Evolutionary conservation across 2,888 invertebrate genomes (phyloP).

Genomic region (Acanthoscelides obtectus): DNA sequence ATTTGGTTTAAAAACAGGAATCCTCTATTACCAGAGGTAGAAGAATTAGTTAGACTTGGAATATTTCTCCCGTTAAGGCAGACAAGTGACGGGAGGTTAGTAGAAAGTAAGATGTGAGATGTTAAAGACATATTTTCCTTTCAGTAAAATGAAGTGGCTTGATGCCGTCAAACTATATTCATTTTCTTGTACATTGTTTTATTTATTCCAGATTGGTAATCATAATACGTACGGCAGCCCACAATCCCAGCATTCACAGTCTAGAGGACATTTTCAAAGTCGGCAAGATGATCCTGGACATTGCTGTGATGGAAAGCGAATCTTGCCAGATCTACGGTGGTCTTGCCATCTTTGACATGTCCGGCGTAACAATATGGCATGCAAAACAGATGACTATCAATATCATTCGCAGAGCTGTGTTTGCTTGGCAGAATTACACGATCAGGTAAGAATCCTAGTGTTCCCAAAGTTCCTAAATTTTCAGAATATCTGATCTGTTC

Average conservation of each 20-base stretch:
- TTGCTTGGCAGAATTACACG: conserved; percentile 65
- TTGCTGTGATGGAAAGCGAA: conserved; percentile 51
- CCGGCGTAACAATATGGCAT: conserved; percentile 53
- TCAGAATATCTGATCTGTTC: too few species aligned
- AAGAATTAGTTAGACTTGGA: conserved; percentile 54
- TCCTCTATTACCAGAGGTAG: conserved; percentile 53
- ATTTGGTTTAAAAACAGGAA: conserved; percentile 61
- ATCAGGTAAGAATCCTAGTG: neutral
- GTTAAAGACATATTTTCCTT: too few species aligned
- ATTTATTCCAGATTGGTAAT: conserved; percentile 53
- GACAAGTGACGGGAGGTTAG: neutral
- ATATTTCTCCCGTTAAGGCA: conserved; percentile 55
- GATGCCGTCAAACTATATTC: too few species aligned
- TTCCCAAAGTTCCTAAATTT: too few species aligned
- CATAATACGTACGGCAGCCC: conserved; percentile 55
- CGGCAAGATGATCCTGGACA: conserved; percentile 59
- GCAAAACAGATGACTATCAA: conserved; percentile 56
- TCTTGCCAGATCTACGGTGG: conserved; percentile 50
- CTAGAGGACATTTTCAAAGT: conserved; percentile 60
- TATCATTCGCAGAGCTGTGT: conserved; percentile 56
- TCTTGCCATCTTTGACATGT: conserved; percentile 59
- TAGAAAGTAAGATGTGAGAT: conserved; percentile 42
- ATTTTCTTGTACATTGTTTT: too few species aligned
- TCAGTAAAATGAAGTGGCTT: too few species aligned
- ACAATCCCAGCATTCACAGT: conserved; percentile 54